Conservation (phyloP, 2,113 vertebrate species). For the Dicerorhinus sumatrensis region DNA sequence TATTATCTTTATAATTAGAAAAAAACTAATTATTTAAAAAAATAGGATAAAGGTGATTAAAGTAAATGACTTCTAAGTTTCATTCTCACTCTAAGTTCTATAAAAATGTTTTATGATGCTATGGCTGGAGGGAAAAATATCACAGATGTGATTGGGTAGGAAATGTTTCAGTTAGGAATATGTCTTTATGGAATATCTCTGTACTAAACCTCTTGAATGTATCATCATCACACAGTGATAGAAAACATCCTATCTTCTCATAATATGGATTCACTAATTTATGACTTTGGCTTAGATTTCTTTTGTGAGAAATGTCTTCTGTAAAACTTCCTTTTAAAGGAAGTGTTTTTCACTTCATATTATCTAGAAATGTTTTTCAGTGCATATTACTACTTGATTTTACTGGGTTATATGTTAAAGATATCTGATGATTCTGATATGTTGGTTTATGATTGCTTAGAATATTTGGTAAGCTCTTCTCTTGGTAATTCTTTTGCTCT, state of each 20-base stretch:
- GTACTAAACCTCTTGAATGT: background rate
- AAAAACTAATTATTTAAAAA: background rate
- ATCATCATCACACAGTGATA: background rate
- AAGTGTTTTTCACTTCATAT: too few species aligned
- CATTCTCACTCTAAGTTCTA: background rate
- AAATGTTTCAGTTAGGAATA: constrained; percentile 35
- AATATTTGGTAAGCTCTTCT: background rate
- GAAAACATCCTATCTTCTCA: background rate
- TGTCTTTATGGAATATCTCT: background rate
- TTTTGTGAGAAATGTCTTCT: background rate
- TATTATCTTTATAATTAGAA: constrained; percentile 3
- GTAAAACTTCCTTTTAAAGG: background rate
- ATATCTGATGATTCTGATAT: background rate
- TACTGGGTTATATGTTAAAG: background rate
- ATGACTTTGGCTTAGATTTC: background rate
- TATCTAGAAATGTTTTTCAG: background rate
- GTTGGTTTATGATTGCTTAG: background rate
- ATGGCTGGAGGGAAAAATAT: background rate
- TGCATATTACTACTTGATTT: background rate
- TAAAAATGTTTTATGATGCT: background rate
- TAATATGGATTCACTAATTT: background rate
- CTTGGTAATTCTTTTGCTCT: background rate
- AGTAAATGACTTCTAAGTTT: background rate
- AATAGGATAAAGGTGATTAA: background rate
- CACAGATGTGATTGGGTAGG: background rate